Evolutionary conservation across 2,113 vertebrate genomes (phyloP).

Genomic region (Phalacrocorax pelagicus): DNA sequence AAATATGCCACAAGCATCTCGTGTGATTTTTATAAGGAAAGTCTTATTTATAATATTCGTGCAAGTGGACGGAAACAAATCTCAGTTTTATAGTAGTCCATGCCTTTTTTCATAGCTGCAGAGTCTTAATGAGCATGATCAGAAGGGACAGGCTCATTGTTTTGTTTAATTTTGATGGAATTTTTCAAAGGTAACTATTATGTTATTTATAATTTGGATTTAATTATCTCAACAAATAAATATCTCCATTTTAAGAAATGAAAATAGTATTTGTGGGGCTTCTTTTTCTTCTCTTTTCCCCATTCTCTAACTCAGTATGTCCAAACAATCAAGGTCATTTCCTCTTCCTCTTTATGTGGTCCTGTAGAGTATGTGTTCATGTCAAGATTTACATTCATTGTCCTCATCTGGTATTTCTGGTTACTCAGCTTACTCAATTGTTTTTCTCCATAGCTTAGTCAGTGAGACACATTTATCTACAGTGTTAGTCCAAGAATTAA

Average conservation of each 20-base stretch:
- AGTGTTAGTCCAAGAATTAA: background rate
- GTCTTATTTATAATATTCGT: constrained; percentile 44
- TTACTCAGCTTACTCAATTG: background rate
- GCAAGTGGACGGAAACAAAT: constrained; percentile 11
- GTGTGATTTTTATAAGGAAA: constrained; percentile 53
- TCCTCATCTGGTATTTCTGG: background rate
- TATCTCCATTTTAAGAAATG: constrained; percentile 43
- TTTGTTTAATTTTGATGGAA: constrained; percentile 34
- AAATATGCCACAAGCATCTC: constrained; percentile 23
- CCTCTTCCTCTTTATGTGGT: background rate
- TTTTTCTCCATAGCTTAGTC: background rate
- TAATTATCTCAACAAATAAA: constrained; percentile 59
- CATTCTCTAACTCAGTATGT: background rate
- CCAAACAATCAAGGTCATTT: background rate
- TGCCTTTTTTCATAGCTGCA: constrained; percentile 37
- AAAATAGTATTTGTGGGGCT: constrained; percentile 1
- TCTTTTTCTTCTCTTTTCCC: constrained; percentile 11
- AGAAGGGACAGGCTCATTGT: constrained; percentile 22
- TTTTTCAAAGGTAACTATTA: constrained; percentile 17
- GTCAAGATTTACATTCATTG: background rate
- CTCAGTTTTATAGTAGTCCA: constrained; percentile 43
- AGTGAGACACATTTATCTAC: background rate
- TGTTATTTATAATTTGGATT: constrained; percentile 49
- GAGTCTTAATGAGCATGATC: constrained; percentile 25
- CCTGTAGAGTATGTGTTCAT: background rate